phyloP scores from a whole-genome alignment of 2,888 invertebrate genomes.

The Meiosimyza platycephala region DNA sequence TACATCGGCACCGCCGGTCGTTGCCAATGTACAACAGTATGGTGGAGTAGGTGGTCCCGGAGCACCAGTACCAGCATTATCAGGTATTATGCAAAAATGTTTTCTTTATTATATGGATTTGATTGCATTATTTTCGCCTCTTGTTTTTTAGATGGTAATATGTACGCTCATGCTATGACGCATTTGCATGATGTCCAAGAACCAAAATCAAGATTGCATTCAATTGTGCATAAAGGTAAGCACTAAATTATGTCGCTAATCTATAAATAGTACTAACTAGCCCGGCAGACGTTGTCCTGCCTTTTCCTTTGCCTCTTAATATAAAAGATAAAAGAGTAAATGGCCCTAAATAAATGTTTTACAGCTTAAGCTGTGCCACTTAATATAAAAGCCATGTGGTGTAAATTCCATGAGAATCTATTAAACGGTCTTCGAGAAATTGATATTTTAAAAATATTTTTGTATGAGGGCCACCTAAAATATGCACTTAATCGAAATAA shows the following conservation, averaged over 20 bases:
- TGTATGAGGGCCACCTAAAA: too few relatives aligned
- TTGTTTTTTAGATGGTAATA: constrained; percentile 63
- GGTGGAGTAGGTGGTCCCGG: constrained; percentile 24
- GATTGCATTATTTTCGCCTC: neutral
- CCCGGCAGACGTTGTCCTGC: too few relatives aligned
- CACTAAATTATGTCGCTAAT: neutral
- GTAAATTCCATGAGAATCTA: too few relatives aligned
- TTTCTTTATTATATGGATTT: neutral
- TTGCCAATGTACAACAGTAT: constrained; percentile 36
- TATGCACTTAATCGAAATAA: too few relatives aligned
- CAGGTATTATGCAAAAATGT: neutral
- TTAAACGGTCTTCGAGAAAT: too few relatives aligned
- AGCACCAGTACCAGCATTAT: constrained; percentile 3
- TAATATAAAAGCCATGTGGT: too few relatives aligned
- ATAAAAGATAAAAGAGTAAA: too few relatives aligned
- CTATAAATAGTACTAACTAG: too few relatives aligned
- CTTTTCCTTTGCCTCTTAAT: too few relatives aligned
- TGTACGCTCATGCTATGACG: constrained; percentile 66
- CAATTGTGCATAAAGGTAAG: constrained; percentile 61
- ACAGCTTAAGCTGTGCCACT: too few relatives aligned
- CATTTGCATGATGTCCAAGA: constrained; percentile 65
- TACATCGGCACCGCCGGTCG: constrained; percentile 69
- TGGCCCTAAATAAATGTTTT: too few relatives aligned
- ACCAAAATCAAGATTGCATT: constrained; percentile 61
- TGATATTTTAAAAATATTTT: too few relatives aligned